These are phyloP conservation scores for Engystomops pustulosus DNA, from an alignment of 2,113 vertebrate genomes.

Conservation along the genomic window DNA sequence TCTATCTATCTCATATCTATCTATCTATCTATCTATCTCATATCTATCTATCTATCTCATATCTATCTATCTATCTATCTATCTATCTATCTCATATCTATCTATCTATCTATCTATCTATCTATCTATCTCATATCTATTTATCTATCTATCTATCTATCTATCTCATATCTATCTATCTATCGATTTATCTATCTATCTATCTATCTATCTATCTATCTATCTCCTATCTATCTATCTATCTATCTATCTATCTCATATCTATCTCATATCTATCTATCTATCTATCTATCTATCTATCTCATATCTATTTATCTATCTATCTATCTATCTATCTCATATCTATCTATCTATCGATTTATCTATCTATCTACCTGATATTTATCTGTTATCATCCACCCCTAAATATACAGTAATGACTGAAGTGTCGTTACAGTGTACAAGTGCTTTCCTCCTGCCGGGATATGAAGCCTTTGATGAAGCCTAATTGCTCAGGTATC, in stretches of 20 bases:
- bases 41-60: no score
- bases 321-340: no score
- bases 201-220: neutral
- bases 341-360: no score
- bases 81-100: neutral
- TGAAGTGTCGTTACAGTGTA: neutral
- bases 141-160: conserved; percentile 5
- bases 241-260: no score
- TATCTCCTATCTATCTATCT: neutral
- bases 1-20: no score
- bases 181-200: no score
- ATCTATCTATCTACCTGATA: no score
- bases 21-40: no score
- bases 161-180: neutral
- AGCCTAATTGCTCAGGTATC: neutral
- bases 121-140: conserved; percentile 1
- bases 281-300: neutral
- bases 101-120: conserved; percentile 63
- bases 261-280: no score
- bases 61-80: no score
- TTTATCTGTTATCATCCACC: no score
- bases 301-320: no score
- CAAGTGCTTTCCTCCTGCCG: neutral
- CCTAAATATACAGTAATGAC: neutral
- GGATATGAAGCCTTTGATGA: neutral